These are phyloP conservation scores for Cordylochernes scorpioides DNA, from an alignment of 2,888 invertebrate species.

Conservation along the genomic window DNA sequence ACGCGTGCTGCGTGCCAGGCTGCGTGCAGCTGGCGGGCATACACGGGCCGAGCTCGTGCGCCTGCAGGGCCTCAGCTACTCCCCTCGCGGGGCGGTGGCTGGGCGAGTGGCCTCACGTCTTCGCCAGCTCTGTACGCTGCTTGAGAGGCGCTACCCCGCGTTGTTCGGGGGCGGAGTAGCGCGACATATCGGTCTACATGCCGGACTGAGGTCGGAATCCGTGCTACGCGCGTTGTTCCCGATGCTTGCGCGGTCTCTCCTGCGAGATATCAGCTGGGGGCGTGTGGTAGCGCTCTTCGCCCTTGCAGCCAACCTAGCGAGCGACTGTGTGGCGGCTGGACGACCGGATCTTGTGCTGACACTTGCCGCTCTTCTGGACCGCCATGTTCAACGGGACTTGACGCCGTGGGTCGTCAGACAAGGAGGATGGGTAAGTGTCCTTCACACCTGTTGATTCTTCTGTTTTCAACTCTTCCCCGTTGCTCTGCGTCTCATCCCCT, in stretches of 20 bases:
- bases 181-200: constrained; percentile 10
- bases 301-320: constrained; percentile 51
- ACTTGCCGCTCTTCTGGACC: constrained; percentile 45
- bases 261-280: constrained; percentile 26
- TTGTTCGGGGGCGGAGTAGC: constrained; percentile 10
- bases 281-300: constrained; percentile 46
- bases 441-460: too few relatives aligned
- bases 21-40: constrained; percentile 39
- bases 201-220: constrained; percentile 12
- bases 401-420: constrained; percentile 51
- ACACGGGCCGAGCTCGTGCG: constrained; percentile 42
- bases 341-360: constrained; percentile 47
- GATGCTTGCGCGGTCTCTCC: constrained; percentile 40
- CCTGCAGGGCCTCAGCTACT: constrained; percentile 31
- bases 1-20: constrained; percentile 38
- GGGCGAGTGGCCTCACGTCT: background rate
- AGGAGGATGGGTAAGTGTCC: constrained; percentile 50
- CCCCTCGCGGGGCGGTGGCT: constrained; percentile 15
- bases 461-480: too few relatives aligned
- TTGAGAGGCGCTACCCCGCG: constrained; percentile 2
- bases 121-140: background rate
- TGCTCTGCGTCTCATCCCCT: too few relatives aligned
- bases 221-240: constrained; percentile 34
- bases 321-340: constrained; percentile 42
- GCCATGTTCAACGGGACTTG: constrained; percentile 39